A percentile compares a stretch with the other conserved stretches of the same genome.
These are phyloP conservation scores for Hippoglossus stenolepis DNA, from an alignment of 2,113 vertebrate species.

Conservation along the genomic window DNA sequence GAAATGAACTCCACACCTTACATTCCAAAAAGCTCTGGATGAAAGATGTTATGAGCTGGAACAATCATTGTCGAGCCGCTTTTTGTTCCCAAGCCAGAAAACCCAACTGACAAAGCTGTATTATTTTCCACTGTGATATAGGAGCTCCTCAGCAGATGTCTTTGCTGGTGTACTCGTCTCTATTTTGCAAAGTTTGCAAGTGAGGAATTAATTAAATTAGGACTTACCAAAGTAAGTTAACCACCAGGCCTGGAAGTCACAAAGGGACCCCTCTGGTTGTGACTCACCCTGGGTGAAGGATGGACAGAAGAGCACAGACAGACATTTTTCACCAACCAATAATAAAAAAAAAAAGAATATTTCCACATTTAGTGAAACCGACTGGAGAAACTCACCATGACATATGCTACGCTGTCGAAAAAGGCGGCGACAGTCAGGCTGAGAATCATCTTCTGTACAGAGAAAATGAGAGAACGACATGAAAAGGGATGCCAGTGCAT, in stretches of 20 bases:
- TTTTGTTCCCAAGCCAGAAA: constrained; percentile 36
- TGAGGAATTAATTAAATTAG: constrained; percentile 35
- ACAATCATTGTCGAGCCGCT: constrained; percentile 18
- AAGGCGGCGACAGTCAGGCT: constrained; percentile 85
- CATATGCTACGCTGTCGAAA: constrained; percentile 86
- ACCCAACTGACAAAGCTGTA: constrained; percentile 9
- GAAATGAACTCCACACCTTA: background rate
- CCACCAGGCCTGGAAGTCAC: constrained; percentile 88
- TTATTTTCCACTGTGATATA: constrained; percentile 30
- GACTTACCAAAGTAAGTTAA: constrained; percentile 87
- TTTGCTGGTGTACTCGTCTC: constrained; percentile 26
- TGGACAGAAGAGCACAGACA: background rate
- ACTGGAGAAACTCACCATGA: constrained; percentile 83
- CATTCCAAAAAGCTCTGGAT: background rate
- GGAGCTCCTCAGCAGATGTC: constrained; percentile 33
- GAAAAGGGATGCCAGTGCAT: constrained; percentile 23
- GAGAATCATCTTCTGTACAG: constrained; percentile 85
- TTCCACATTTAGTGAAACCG: constrained; percentile 19
- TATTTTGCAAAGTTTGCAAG: constrained; percentile 1
- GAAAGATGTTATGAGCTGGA: constrained; percentile 9
- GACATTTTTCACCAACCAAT: too few relatives aligned
- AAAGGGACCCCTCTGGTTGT: constrained; percentile 80
- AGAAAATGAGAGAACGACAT: constrained; percentile 34
- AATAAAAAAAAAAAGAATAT: background rate
- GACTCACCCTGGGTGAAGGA: constrained; percentile 76